Conservation (phyloP, 2,797 vertebrate species). For the Hyperoplus lanceolatus region DNA sequence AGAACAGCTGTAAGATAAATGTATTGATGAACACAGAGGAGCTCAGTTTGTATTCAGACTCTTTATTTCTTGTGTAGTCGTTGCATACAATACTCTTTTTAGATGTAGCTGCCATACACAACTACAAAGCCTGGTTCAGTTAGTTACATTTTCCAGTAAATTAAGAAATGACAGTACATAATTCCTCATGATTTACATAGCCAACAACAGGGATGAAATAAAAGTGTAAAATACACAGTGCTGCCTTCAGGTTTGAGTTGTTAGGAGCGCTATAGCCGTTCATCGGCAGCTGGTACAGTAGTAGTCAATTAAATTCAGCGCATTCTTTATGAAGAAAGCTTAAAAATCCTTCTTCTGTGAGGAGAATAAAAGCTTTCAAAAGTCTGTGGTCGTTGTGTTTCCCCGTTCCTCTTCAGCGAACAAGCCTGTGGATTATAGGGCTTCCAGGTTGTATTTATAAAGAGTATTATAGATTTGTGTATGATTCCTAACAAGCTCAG, state of each 20-base stretch:
- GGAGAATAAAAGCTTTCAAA: constrained; percentile 45
- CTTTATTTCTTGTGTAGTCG: not conserved
- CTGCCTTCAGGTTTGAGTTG: constrained; percentile 8
- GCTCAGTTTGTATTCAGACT: not conserved
- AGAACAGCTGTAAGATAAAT: constrained; percentile 1
- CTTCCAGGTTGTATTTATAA: constrained; percentile 24
- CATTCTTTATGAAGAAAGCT: constrained; percentile 38
- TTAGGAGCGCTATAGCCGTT: constrained; percentile 13
- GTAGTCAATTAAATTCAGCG: constrained; percentile 38
- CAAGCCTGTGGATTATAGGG: constrained; percentile 35
- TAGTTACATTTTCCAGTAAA: constrained; percentile 7
- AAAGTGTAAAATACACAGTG: constrained; percentile 7
- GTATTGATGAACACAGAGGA: constrained; percentile 2
- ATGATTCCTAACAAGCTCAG: constrained; percentile 12
- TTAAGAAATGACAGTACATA: not conserved
- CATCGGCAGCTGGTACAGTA: constrained; percentile 10
- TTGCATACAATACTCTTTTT: not conserved
- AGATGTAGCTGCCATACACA: not conserved
- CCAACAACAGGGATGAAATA: not conserved
- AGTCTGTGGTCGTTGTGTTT: constrained; percentile 39
- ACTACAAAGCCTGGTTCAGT: not conserved
- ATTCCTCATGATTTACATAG: not conserved
- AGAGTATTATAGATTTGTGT: constrained; percentile 20
- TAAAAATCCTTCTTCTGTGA: constrained; percentile 36
- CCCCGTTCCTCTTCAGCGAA: constrained; percentile 35